Evolutionary conservation across 2,888 invertebrate species (phyloP).

Genomic region (Gnatocerus cornutus): DNA sequence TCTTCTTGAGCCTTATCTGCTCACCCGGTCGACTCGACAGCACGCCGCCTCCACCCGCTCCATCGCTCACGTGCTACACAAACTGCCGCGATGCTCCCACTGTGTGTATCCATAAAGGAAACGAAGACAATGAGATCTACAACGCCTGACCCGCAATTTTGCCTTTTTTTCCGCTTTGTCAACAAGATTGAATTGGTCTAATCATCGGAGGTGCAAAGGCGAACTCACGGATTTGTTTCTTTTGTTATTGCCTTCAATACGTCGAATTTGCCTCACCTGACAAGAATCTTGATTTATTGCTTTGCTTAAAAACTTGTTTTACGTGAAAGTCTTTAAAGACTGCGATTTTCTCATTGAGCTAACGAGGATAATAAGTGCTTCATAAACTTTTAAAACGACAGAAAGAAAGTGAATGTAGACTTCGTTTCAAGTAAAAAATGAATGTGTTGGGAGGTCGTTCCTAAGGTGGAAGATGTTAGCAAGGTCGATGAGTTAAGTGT

Average conservation of each 20-base stretch:
- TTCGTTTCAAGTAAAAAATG: too few relatives aligned
- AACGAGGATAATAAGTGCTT: too few relatives aligned
- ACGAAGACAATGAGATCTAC: constrained; percentile 37
- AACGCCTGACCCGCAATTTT: constrained; percentile 32
- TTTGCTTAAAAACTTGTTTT: too few relatives aligned
- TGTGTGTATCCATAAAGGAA: constrained; percentile 27
- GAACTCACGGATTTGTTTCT: constrained; percentile 6
- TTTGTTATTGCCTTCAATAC: background rate
- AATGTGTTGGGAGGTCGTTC: background rate
- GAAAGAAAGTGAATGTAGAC: too few relatives aligned
- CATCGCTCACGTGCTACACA: constrained; percentile 53
- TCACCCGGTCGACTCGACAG: constrained; percentile 55
- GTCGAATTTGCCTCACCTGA: background rate
- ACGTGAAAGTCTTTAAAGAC: too few relatives aligned
- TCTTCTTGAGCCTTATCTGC: constrained; percentile 66
- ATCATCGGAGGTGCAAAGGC: constrained; percentile 17
- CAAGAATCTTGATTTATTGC: constrained; percentile 4
- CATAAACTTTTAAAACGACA: too few relatives aligned
- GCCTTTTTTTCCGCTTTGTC: constrained; percentile 40
- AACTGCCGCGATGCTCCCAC: constrained; percentile 30
- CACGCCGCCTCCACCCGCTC: constrained; percentile 51
- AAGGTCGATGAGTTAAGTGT: constrained; percentile 3
- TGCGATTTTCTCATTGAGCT: too few relatives aligned
- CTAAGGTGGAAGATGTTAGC: background rate
- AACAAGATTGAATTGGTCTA: constrained; percentile 36